Percentiles rank a stretch among this genome's conserved stretches.
Evolutionary conservation across 2,888 invertebrate genomes (phyloP).

Genomic region (Cryptus viduatorius): DNA sequence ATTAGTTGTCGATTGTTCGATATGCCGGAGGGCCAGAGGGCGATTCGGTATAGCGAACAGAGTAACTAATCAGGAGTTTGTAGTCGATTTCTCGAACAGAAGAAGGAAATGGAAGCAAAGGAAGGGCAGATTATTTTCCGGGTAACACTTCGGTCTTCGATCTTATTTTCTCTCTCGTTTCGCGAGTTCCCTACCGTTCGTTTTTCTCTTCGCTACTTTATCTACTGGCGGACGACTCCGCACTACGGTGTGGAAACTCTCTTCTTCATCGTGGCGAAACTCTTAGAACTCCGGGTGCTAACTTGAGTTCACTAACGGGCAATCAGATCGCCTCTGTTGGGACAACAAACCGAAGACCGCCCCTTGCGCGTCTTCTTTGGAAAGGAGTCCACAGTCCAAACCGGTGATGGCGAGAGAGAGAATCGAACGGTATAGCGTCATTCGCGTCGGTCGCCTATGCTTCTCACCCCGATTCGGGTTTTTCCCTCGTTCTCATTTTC

Average conservation of each 20-base stretch:
- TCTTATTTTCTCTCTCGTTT: constrained; percentile 62
- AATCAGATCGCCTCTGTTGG: constrained; percentile 84
- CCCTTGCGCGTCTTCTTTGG: constrained; percentile 57
- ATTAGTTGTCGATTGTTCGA: constrained; percentile 76
- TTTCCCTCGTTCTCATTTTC: constrained; percentile 32
- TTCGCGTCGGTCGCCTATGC: constrained; percentile 34
- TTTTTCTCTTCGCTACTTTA: constrained; percentile 51
- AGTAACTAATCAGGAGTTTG: constrained; percentile 78
- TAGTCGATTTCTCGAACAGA: constrained; percentile 64
- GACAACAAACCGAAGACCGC: constrained; percentile 79
- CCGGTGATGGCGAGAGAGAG: not conserved
- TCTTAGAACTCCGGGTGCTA: constrained; percentile 78
- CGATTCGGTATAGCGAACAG: constrained; percentile 19
- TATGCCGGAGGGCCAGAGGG: constrained; percentile 14
- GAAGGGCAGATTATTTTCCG: constrained; percentile 60
- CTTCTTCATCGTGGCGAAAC: constrained; percentile 68
- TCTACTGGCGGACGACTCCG: constrained; percentile 37
- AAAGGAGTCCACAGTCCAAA: constrained; percentile 15
- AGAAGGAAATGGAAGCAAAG: not conserved
- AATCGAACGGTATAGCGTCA: constrained; percentile 21
- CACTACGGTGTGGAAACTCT: constrained; percentile 27
- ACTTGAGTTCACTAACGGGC: constrained; percentile 81
- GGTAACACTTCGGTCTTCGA: constrained; percentile 64
- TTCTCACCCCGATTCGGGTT: constrained; percentile 54
- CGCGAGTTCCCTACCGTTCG: constrained; percentile 1